A percentile compares a stretch with the other conserved stretches of the same genome.
Conservation (phyloP, 2,797 vertebrate genomes). For the Orientallactaga sibirica region DNA sequence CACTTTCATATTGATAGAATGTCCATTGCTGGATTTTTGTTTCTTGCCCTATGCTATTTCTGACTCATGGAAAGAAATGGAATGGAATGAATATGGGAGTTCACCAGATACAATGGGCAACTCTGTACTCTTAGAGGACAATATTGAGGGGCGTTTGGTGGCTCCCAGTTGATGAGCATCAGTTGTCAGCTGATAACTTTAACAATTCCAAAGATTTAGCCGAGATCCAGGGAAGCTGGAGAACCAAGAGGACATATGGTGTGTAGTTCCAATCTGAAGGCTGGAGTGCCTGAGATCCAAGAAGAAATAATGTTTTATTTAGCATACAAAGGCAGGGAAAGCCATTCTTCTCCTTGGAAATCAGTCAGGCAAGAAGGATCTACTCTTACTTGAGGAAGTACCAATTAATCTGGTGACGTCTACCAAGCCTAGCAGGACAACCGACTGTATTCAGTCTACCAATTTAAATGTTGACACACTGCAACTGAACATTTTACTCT, state of each 20-base stretch:
- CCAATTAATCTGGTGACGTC: background rate
- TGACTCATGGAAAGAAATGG: background rate
- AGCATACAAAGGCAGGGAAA: background rate
- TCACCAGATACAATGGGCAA: background rate
- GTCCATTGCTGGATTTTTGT: background rate
- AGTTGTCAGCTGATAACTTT: background rate
- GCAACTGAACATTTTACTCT: background rate
- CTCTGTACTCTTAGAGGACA: background rate
- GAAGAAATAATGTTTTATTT: background rate
- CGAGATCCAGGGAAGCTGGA: background rate
- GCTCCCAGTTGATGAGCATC: background rate
- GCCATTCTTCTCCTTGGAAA: background rate
- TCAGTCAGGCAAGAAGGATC: background rate
- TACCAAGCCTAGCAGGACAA: background rate
- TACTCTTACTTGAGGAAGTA: background rate
- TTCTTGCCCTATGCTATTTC: background rate
- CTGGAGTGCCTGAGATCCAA: background rate
- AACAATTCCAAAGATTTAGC: background rate
- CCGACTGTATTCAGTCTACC: background rate
- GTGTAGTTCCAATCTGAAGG: background rate
- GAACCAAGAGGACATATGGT: background rate
- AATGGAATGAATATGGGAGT: background rate
- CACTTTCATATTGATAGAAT: background rate
- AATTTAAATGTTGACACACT: background rate
- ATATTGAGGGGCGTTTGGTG: background rate